Percentiles rank a stretch among this genome's conserved stretches.
Conservation (phyloP, 2,797 vertebrate genomes). For the Cheirogaleus major region DNA sequence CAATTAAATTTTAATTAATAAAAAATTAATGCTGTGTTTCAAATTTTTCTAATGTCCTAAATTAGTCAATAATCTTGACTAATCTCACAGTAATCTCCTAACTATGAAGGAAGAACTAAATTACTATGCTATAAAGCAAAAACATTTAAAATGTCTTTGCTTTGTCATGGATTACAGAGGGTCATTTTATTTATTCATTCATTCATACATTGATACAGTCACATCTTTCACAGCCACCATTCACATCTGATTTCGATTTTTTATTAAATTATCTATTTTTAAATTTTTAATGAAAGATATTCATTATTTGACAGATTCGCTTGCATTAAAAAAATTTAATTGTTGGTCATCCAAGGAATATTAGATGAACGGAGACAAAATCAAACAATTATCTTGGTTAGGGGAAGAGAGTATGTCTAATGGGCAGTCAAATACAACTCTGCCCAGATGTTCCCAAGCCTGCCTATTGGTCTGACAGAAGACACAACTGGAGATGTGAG, state of each 20-base stretch:
- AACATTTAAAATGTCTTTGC: background rate
- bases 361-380: background rate
- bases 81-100: background rate
- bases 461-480: background rate
- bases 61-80: background rate
- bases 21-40: background rate
- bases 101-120: background rate
- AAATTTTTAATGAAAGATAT: background rate
- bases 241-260: background rate
- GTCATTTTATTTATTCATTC: background rate
- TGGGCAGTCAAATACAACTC: background rate
- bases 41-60: background rate
- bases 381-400: background rate
- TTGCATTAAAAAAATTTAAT: background rate
- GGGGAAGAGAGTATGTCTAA: background rate
- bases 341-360: background rate
- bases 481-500: no score
- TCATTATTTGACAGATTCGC: background rate
- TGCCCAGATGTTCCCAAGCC: background rate
- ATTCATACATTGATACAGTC: background rate
- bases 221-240: background rate
- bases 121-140: background rate
- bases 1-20: background rate
- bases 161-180: background rate
- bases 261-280: background rate